These are phyloP conservation scores for Lucilia sericata DNA, from an alignment of 1,140 invertebrate genomes.

Conservation along the genomic window DNA sequence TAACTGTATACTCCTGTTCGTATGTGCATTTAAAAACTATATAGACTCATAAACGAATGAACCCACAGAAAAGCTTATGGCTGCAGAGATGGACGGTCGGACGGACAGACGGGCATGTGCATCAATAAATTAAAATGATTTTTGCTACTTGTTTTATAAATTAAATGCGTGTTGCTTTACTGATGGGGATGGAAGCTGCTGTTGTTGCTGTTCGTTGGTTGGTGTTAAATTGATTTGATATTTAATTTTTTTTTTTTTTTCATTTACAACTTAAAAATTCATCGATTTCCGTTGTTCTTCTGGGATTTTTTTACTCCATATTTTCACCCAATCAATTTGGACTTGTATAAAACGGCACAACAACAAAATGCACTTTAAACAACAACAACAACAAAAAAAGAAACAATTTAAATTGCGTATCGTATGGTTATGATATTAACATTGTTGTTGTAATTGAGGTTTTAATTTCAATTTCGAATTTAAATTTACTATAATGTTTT, in stretches of 20 bases:
- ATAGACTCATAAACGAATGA: too few species aligned
- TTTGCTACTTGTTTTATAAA: constrained; percentile 26
- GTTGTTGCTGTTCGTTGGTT: neutral
- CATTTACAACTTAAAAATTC: neutral
- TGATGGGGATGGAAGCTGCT: neutral
- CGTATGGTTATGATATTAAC: neutral
- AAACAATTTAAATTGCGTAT: neutral
- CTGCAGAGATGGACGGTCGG: neutral
- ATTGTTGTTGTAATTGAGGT: neutral
- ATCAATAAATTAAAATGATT: constrained; percentile 25
- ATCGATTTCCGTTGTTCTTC: constrained; percentile 12
- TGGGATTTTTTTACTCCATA: neutral
- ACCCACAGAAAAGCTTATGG: too few species aligned
- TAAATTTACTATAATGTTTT: neutral
- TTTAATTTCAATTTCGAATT: constrained; percentile 5
- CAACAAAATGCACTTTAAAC: neutral
- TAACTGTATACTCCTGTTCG: neutral
- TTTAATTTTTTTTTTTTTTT: neutral
- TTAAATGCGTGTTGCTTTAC: constrained; percentile 5
- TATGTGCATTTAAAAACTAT: too few species aligned
- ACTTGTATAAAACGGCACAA: neutral
- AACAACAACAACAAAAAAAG: neutral
- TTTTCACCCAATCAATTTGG: neutral
- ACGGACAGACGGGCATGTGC: neutral
- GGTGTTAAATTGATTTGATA: constrained; percentile 29